Percentiles rank a stretch among this genome's conserved stretches.
phyloP scores from a whole-genome alignment of 92 coral and sea anemone species.

The Paramuricea clavata region DNA sequence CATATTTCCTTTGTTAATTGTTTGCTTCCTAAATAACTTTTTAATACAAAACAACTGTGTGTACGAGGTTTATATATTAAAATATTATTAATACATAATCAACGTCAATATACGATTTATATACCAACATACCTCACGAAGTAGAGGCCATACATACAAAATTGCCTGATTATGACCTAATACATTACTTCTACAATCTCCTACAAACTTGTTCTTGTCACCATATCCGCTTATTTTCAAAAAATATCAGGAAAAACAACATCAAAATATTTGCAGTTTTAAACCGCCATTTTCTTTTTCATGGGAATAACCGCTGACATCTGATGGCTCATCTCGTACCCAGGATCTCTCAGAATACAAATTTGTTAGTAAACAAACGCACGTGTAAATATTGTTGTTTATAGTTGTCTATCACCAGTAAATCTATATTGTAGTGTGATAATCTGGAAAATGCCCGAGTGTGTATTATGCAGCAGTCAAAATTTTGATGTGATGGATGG shows the following conservation, averaged over 20 bases:
- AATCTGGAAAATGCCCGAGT: slow-evolving; percentile 74
- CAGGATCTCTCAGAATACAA: background rate
- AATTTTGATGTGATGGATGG: slow-evolving; percentile 84
- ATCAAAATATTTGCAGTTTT: background rate
- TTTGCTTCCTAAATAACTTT: too few species aligned
- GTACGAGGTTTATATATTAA: too few species aligned
- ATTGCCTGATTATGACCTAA: background rate
- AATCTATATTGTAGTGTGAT: background rate
- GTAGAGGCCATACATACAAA: background rate
- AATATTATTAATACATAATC: too few species aligned
- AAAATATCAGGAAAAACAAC: background rate
- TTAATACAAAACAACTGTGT: too few species aligned
- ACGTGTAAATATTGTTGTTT: background rate
- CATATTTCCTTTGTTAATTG: background rate
- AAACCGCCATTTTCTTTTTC: slow-evolving; percentile 12
- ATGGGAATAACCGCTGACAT: background rate
- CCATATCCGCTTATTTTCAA: background rate
- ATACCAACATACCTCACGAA: background rate
- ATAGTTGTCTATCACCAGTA: background rate
- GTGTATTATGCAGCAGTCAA: slow-evolving; percentile 83
- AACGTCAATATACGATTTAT: background rate
- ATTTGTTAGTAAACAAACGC: background rate
- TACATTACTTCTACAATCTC: background rate
- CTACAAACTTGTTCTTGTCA: background rate
- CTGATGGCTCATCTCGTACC: slow-evolving; percentile 15